phyloP scores from a whole-genome alignment of 2,888 invertebrate genomes.

The Torymus texanus region DNA sequence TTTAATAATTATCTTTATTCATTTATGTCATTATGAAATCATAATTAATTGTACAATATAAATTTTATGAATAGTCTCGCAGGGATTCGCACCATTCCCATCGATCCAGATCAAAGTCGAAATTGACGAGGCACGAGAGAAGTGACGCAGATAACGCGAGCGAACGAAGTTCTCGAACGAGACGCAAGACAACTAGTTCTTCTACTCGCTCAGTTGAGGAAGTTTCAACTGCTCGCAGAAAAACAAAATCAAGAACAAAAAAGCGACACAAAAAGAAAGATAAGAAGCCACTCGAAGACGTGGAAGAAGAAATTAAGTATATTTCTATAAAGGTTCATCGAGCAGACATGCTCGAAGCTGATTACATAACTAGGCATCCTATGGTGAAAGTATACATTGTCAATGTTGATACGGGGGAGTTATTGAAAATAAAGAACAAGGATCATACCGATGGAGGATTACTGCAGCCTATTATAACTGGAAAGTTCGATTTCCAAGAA shows the following conservation, averaged over 20 bases:
- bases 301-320: conserved; percentile 65
- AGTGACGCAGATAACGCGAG: conserved; percentile 30
- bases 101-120: conserved; percentile 30
- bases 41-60: too few relatives aligned
- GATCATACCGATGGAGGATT: conserved; percentile 60
- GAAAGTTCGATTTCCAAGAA: conserved; percentile 79
- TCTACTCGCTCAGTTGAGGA: conserved; percentile 47
- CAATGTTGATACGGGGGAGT: conserved; percentile 77
- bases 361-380: conserved; percentile 79
- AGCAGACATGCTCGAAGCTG: conserved; percentile 79
- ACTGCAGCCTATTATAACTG: conserved; percentile 80
- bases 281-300: conserved; percentile 47
- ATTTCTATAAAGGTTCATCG: conserved; percentile 78
- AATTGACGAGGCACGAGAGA: conserved; percentile 3
- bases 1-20: background rate
- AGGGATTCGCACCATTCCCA: conserved; percentile 18
- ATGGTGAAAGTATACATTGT: conserved; percentile 80
- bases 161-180: conserved; percentile 29
- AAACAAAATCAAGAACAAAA: conserved; percentile 15
- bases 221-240: background rate
- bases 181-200: conserved; percentile 43
- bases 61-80: conserved; percentile 9
- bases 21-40: too few relatives aligned
- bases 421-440: conserved; percentile 73
- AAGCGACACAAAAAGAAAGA: conserved; percentile 32